These are phyloP conservation scores for Suricata suricatta DNA, from an alignment of 2,113 vertebrate genomes.

Conservation along the genomic window DNA sequence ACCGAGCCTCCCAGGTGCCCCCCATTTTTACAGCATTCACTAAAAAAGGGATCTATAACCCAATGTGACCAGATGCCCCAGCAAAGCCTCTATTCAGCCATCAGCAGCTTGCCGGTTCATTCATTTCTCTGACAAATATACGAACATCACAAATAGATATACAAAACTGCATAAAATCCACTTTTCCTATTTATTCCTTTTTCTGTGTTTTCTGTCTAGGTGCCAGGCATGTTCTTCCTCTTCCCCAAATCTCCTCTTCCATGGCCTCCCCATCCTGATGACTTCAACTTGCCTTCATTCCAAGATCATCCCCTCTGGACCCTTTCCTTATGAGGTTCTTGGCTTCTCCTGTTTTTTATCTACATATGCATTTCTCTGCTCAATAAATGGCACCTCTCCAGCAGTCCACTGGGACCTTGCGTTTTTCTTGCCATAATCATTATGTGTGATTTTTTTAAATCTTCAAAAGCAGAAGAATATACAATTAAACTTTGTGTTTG, in stretches of 20 bases:
- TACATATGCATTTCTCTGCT: neutral
- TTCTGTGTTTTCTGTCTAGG: neutral
- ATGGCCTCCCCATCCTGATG: neutral
- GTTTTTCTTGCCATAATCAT: conserved; percentile 24
- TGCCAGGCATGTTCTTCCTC: neutral
- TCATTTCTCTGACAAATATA: neutral
- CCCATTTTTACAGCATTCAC: neutral
- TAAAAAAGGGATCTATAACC: neutral
- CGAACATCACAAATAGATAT: neutral
- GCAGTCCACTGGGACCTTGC: neutral
- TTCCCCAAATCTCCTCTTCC: neutral
- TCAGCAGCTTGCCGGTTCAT: neutral
- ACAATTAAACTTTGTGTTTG: neutral
- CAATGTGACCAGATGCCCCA: neutral
- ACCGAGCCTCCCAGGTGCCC: too few species aligned
- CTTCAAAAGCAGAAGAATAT: neutral
- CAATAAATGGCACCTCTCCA: neutral
- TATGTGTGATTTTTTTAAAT: neutral
- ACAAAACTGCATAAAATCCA: neutral
- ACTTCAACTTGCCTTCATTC: neutral
- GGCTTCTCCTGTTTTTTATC: neutral
- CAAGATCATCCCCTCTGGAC: neutral
- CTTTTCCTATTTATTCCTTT: neutral
- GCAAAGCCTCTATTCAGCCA: neutral
- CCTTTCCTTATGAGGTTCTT: neutral